Evolutionary conservation across 2,797 vertebrate species (phyloP).

Genomic region (Sebastes dallii): DNA sequence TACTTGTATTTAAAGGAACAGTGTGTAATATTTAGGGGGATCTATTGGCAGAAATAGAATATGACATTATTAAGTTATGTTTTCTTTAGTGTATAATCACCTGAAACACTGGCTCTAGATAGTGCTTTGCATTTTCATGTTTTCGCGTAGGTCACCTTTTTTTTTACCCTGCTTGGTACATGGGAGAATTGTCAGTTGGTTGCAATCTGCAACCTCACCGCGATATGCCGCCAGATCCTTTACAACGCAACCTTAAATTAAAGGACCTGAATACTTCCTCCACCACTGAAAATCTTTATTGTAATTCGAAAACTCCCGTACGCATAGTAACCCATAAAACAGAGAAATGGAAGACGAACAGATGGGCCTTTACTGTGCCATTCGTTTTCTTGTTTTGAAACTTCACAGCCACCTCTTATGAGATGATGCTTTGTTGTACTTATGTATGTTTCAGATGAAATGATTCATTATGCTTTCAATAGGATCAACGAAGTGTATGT

Average conservation of each 20-base stretch:
- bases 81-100: no score
- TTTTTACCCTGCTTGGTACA: no score
- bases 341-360: neutral
- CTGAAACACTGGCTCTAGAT: no score
- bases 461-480: slow-evolving; percentile 29
- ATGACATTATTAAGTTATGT: no score
- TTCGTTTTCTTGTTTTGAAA: slow-evolving; percentile 24
- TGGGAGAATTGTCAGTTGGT: no score
- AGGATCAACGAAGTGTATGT: slow-evolving; percentile 29
- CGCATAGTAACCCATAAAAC: neutral
- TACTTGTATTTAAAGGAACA: neutral
- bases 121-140: no score
- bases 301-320: neutral
- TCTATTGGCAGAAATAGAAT: no score
- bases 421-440: slow-evolving; percentile 12
- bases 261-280: neutral
- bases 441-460: slow-evolving; percentile 40
- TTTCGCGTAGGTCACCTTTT: no score
- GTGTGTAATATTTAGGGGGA: no score
- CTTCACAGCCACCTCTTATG: neutral
- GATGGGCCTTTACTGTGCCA: neutral
- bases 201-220: no score
- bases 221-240: no score
- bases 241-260: neutral
- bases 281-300: neutral